Base-by-base conservation (phyloP, 1,140 invertebrate genomes). In the Drosophila athabasca region DNA sequence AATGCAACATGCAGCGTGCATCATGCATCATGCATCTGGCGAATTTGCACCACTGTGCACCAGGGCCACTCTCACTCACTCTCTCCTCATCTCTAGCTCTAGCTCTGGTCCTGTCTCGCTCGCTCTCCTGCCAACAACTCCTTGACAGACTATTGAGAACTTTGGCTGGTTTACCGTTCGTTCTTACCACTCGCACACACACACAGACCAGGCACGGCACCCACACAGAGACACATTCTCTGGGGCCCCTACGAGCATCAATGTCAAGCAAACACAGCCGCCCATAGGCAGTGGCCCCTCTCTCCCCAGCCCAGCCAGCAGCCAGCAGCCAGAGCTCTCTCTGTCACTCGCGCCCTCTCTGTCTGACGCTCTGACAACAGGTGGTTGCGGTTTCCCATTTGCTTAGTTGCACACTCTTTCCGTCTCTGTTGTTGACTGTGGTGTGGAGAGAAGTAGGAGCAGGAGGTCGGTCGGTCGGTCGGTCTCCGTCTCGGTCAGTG, bases 291-390 rank as follows among this genome's bases (percentile, higher is more conserved):
- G 3, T 11, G 3, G 0, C 7, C 35, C 35, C 35, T 9, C 35
- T 39, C 35, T 35, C 31, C 31, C 9, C 29, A 31, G 7, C 31
- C 8, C 31, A 35, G 2, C 8, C 9, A 39, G 11, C 35, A 39
- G 9, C 35, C 9, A 35, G 35, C 35, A 39, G 35, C 35, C 11
- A 13, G 11, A 11, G 35, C 43, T 26, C 26, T 17, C 64, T 52
- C 46, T 31, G 31, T 24, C 45, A 7, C 11, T 35, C 19, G 13
- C 13, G 41, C 24, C 6, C 17, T 54, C 15, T 31, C 35, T 15
- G 19, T 53, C 26, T 41, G 9, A n/a, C 48, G 7, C 11, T n/a
- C 35, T 8, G 13, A 17, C 71, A 74, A 75, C 71, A 75, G 70
- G 71, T 75, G 71, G 61, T 53, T 75, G 48, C 26, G 66, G 35